These are phyloP conservation scores for Dryobota labecula DNA, from an alignment of 2,888 invertebrate species.

Conservation along the genomic window DNA sequence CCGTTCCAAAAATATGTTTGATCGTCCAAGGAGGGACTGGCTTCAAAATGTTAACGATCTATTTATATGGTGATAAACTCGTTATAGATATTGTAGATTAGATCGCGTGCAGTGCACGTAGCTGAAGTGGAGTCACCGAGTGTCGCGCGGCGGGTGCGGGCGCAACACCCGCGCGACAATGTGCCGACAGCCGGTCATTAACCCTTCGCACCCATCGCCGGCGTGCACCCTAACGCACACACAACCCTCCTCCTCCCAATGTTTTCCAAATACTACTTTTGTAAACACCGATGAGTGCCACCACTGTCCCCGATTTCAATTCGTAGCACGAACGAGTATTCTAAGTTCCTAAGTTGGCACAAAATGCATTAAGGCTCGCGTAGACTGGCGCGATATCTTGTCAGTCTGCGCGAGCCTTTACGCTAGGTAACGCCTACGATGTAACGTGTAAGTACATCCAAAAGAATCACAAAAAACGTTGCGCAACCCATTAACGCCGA, in stretches of 20 bases:
- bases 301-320: conserved; percentile 20
- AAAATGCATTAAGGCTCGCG: conserved; percentile 21
- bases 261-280: conserved; percentile 51
- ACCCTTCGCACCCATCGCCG: conserved; percentile 71
- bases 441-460: conserved; percentile 34
- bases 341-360: conserved; percentile 1
- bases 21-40: conserved; percentile 38
- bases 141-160: conserved; percentile 35
- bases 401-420: too few species aligned
- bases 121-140: conserved; percentile 49
- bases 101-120: conserved; percentile 61
- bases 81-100: conserved; percentile 58
- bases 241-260: conserved; percentile 64
- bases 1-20: conserved; percentile 50
- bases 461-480: conserved; percentile 53
- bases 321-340: neutral
- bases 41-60: conserved; percentile 55
- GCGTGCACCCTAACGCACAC: conserved; percentile 67
- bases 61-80: conserved; percentile 52
- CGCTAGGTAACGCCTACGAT: conserved; percentile 16
- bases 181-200: conserved; percentile 76
- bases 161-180: conserved; percentile 69
- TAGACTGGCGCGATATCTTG: too few species aligned
- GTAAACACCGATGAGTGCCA: conserved; percentile 40
- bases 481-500: conserved; percentile 40